A percentile compares a stretch with the other conserved stretches of the same genome.
phyloP scores from a whole-genome alignment of 2,113 vertebrate species.

The Erinaceus europaeus region DNA sequence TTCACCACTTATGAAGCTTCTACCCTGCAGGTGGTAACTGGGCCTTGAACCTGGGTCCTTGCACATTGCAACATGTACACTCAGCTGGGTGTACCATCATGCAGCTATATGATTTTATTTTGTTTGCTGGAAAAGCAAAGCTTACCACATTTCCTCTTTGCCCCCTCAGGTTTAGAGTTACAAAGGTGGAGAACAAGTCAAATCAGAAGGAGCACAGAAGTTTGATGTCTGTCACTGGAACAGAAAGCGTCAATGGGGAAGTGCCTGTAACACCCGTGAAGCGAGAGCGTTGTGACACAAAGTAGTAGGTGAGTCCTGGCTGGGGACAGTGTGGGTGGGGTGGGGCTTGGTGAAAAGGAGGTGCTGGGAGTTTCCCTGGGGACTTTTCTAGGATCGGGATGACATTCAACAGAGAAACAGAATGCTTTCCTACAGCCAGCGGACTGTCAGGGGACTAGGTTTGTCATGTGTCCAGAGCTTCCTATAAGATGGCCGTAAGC shows the following conservation, averaged over 20 bases:
- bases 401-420: not conserved
- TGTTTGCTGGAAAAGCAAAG: not conserved
- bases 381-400: not conserved
- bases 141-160: not conserved
- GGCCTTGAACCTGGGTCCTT: too few species aligned
- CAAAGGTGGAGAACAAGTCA: conserved; percentile 90
- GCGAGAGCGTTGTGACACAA: conserved; percentile 69
- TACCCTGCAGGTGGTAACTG: too few species aligned
- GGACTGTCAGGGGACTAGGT: not conserved
- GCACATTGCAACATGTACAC: too few species aligned
- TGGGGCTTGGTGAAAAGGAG: rapidly evolving
- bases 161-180: conserved; percentile 90
- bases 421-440: not conserved
- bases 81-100: too few species aligned
- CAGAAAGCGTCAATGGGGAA: conserved; percentile 83
- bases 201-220: conserved; percentile 86
- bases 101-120: too few species aligned
- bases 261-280: conserved; percentile 78
- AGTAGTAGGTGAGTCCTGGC: conserved; percentile 79
- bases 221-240: conserved; percentile 79
- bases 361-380: not conserved
- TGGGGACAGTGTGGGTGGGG: not conserved
- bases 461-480: not conserved
- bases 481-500: not conserved
- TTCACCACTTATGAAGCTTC: too few species aligned